phyloP scores from a whole-genome alignment of 2,888 invertebrate species.

The Caenorhabditis sp. region DNA sequence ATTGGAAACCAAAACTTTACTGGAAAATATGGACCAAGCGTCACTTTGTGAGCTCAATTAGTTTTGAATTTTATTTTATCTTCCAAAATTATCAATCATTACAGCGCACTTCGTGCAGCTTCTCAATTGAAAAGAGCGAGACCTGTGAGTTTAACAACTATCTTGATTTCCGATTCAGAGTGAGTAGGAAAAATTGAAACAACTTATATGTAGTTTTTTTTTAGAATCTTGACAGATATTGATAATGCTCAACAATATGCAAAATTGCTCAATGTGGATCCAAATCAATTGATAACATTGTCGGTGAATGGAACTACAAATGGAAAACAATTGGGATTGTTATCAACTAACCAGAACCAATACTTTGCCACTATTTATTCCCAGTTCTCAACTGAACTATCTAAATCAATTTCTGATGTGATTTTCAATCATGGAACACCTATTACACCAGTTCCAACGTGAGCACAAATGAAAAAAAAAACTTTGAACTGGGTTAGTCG shows the following conservation, averaged over 20 bases:
- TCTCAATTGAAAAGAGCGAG: constrained; percentile 12
- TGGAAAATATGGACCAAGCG: constrained; percentile 21
- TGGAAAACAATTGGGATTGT: constrained; percentile 26
- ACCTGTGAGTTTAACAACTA: constrained; percentile 17
- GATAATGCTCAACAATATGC: constrained; percentile 23
- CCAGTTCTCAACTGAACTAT: constrained; percentile 11
- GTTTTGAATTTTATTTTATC: not conserved
- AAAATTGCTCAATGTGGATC: constrained; percentile 8
- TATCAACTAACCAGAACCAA: constrained; percentile 19
- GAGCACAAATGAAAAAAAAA: not conserved
- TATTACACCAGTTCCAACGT: constrained; percentile 11
- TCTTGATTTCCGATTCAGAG: constrained; percentile 36
- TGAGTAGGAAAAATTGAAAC: not conserved
- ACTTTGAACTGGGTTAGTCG: no score
- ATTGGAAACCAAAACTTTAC: constrained; percentile 19
- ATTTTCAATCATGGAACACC: constrained; percentile 22
- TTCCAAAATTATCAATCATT: not conserved
- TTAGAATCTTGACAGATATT: constrained; percentile 26
- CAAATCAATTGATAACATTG: constrained; percentile 31
- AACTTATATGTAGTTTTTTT: not conserved
- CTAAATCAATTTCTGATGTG: constrained; percentile 22
- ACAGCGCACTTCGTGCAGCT: constrained; percentile 26
- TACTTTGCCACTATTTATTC: constrained; percentile 21
- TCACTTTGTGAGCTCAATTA: constrained; percentile 15
- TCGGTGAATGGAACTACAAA: constrained; percentile 12